These are phyloP conservation scores for Muntiacus muntjak DNA, from an alignment of 2,113 vertebrate species.

Conservation along the genomic window DNA sequence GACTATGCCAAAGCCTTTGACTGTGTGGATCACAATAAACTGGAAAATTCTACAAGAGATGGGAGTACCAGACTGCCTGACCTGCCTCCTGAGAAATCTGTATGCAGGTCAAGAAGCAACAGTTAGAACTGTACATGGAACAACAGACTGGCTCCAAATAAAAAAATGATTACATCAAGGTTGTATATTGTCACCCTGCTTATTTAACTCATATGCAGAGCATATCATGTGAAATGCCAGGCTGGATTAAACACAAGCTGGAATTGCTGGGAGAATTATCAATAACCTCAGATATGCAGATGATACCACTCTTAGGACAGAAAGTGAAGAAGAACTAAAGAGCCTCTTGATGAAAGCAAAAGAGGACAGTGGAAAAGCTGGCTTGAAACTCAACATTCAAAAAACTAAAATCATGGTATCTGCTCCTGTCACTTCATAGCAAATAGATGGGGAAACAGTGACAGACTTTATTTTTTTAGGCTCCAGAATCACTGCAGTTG, in stretches of 20 bases:
- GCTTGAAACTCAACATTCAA: background rate
- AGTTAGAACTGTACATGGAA: background rate
- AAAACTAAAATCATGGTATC: background rate
- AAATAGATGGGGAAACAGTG: background rate
- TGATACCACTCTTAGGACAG: background rate
- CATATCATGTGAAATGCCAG: background rate
- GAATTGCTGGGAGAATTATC: background rate
- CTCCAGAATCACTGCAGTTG: background rate
- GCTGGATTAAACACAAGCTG: background rate
- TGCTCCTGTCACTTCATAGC: background rate
- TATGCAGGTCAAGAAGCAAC: background rate
- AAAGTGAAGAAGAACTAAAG: background rate
- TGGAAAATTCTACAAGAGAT: background rate
- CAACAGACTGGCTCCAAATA: background rate
- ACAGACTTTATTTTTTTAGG: background rate
- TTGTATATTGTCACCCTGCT: background rate
- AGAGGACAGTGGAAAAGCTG: background rate
- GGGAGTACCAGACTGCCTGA: background rate
- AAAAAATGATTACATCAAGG: background rate
- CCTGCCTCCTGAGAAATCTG: background rate
- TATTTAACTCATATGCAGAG: background rate
- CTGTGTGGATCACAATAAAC: background rate
- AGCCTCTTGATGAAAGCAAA: background rate
- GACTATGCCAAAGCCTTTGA: background rate
- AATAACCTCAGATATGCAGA: background rate